phyloP scores from a whole-genome alignment of 2,113 vertebrate genomes.

The Ptilonorhynchus violaceus region DNA sequence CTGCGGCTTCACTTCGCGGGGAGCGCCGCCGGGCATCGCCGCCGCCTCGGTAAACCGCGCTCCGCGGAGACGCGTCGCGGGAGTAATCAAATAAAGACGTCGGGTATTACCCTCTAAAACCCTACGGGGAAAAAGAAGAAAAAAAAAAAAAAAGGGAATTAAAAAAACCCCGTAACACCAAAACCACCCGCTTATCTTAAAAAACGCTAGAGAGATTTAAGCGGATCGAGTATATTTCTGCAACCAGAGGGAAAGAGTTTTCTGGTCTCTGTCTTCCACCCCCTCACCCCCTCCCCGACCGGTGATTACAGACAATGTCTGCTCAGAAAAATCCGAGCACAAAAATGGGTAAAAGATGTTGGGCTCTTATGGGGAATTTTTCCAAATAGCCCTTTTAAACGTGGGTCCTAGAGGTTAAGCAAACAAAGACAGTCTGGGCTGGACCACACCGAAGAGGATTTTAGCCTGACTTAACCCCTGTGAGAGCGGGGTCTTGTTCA shows the following conservation, averaged over 20 bases:
- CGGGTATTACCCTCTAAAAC: background rate
- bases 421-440: slow-evolving; percentile 90
- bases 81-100: background rate
- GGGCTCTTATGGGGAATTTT: slow-evolving; percentile 72
- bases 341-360: slow-evolving; percentile 76
- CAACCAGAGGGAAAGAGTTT: background rate
- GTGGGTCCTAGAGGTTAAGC: slow-evolving; percentile 87
- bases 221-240: background rate
- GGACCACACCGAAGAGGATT: slow-evolving; percentile 91
- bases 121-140: background rate
- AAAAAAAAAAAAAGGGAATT: no score
- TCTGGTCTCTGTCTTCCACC: background rate
- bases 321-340: slow-evolving; percentile 33
- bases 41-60: background rate
- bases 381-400: slow-evolving; percentile 86
- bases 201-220: background rate
- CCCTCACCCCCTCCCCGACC: background rate
- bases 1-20: background rate
- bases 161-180: background rate
- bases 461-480: slow-evolving; percentile 80
- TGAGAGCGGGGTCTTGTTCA: slow-evolving; percentile 82
- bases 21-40: background rate
- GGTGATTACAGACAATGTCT: background rate
- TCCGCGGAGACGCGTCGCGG: background rate
- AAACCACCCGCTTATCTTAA: background rate